A percentile compares a stretch with the other conserved stretches of the same genome.
These are phyloP conservation scores for Callyntrura sp. DNA, from an alignment of 2,888 invertebrate genomes.

Conservation along the genomic window DNA sequence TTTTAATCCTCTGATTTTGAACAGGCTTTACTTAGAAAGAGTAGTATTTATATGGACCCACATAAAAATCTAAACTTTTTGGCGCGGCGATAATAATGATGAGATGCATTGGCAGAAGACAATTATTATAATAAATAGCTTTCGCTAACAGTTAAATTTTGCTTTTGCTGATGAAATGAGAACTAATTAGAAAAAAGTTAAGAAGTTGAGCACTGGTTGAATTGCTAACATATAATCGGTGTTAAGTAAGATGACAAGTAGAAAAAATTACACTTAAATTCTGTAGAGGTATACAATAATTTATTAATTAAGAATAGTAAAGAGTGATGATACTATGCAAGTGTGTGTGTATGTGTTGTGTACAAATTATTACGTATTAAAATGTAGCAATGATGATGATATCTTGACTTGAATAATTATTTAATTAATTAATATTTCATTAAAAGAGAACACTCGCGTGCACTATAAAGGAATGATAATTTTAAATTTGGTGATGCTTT, in stretches of 20 bases:
- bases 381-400: not conserved
- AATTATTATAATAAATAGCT: not conserved
- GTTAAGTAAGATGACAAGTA: not conserved
- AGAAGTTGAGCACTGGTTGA: conserved; percentile 33
- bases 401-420: not conserved
- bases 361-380: not conserved
- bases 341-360: not conserved
- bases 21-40: not conserved
- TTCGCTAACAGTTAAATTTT: not conserved
- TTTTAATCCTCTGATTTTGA: conserved; percentile 1
- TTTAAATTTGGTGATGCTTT: conserved; percentile 20
- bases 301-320: no score
- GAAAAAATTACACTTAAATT: not conserved
- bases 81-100: not conserved
- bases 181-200: not conserved
- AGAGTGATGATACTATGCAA: no score
- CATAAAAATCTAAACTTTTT: conserved; percentile 20
- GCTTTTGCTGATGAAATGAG: conserved; percentile 6
- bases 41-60: not conserved
- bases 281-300: not conserved
- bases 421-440: not conserved
- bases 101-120: not conserved
- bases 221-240: not conserved
- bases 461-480: conserved; percentile 52
- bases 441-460: conserved; percentile 18